Conservation (phyloP, 1,140 invertebrate species). For the Drosophila watanabei region DNA sequence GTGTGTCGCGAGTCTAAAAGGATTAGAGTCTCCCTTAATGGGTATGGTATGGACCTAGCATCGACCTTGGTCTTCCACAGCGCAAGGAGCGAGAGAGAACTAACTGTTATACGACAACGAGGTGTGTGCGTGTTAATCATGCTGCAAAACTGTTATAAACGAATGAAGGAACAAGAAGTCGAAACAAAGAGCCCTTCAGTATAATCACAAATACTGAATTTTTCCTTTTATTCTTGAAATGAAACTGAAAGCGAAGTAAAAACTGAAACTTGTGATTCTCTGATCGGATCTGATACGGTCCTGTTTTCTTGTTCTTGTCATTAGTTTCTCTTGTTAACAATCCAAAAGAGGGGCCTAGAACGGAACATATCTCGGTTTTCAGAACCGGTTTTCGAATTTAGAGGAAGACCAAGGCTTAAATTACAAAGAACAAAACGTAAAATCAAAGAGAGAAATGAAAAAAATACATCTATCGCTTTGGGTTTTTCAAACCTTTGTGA, state of each 20-base stretch:
- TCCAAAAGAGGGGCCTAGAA: not conserved
- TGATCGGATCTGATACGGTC: not conserved
- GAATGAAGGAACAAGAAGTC: too few relatives aligned
- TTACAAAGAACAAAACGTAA: conserved; percentile 12
- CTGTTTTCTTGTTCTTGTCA: not conserved
- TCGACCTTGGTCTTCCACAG: conserved; percentile 22
- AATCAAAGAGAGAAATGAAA: conserved; percentile 8
- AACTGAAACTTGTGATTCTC: not conserved
- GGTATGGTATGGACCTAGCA: conserved; percentile 9
- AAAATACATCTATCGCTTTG: conserved; percentile 29
- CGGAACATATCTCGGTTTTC: not conserved
- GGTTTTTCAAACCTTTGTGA: conserved; percentile 53
- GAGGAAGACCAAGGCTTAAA: conserved; percentile 38
- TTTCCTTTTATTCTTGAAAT: too few relatives aligned
- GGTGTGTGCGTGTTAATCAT: not conserved
- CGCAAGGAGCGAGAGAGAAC: too few relatives aligned
- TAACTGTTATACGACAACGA: not conserved
- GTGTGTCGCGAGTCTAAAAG: conserved; percentile 6
- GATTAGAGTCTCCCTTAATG: not conserved
- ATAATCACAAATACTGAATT: too few relatives aligned
- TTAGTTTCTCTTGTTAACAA: not conserved
- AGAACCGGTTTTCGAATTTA: not conserved
- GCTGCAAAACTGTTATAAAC: not conserved
- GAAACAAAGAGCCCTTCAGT: not conserved
- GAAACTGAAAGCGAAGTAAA: not conserved